Percentiles rank a stretch among this genome's conserved stretches.
Conservation (phyloP, 2,113 vertebrate species). For the Narcine bancroftii region DNA sequence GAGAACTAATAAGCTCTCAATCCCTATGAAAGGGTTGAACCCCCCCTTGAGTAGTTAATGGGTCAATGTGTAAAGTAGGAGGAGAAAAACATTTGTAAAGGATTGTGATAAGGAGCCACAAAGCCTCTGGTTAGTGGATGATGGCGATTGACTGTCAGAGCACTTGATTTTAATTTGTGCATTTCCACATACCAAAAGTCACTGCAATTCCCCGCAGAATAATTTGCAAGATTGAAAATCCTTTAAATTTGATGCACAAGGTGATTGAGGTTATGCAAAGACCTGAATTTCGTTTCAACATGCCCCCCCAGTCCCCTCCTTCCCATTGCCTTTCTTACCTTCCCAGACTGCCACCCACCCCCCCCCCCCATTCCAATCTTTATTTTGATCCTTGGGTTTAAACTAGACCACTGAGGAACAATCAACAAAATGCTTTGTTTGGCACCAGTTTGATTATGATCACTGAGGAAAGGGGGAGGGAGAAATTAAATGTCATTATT, state of each 20-base stretch:
- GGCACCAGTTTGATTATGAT: slow-evolving; percentile 5
- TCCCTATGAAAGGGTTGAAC: not conserved
- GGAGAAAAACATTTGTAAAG: not conserved
- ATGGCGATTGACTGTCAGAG: not conserved
- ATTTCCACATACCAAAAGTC: not conserved
- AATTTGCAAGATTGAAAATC: not conserved
- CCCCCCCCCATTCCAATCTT: not conserved
- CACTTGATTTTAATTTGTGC: not conserved
- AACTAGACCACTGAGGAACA: not conserved
- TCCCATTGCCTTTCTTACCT: no score
- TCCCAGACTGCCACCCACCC: no score
- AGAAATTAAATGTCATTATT: slow-evolving; percentile 22
- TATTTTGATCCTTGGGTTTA: not conserved
- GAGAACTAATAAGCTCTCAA: not conserved
- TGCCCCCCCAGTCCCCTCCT: not conserved
- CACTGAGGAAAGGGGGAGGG: not conserved
- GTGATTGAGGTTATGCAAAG: no score
- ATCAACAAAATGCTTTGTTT: not conserved
- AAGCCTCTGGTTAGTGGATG: no score
- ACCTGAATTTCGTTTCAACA: not conserved
- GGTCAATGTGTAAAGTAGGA: not conserved
- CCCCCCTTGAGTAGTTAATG: not conserved
- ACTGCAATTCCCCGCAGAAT: not conserved
- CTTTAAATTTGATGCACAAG: not conserved
- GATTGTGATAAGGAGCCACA: not conserved